Percentiles rank a stretch among this genome's conserved stretches.
phyloP scores from a whole-genome alignment of 1,140 invertebrate genomes.

The Melanaphis sacchari region DNA sequence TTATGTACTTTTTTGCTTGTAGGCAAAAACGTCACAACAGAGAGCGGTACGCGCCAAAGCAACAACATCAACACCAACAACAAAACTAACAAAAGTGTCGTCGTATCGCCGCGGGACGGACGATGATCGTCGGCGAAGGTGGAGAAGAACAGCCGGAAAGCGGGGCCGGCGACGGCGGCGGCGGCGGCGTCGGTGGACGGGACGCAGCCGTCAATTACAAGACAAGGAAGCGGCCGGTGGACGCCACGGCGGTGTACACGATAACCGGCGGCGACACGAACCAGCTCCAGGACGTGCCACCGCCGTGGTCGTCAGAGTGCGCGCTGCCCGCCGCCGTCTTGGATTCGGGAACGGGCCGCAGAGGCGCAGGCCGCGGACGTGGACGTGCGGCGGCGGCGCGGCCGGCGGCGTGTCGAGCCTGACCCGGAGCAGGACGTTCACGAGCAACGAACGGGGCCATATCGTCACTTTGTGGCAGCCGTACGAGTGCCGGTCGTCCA shows the following conservation, averaged over 20 bases:
- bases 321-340: background rate
- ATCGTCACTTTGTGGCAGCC: constrained; percentile 62
- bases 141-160: background rate
- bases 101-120: background rate
- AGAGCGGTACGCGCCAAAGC: background rate
- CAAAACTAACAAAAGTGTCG: background rate
- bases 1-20: background rate
- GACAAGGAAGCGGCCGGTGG: constrained; percentile 36
- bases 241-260: constrained; percentile 28
- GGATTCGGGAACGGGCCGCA: background rate
- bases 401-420: background rate
- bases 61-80: background rate
- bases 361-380: constrained; percentile 33
- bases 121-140: background rate
- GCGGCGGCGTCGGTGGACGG: background rate
- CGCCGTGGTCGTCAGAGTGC: background rate
- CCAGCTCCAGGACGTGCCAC: background rate
- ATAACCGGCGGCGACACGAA: background rate
- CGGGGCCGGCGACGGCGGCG: background rate
- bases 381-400: background rate
- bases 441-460: constrained; percentile 61
- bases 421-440: constrained; percentile 34
- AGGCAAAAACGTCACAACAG: background rate
- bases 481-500: constrained; percentile 61
- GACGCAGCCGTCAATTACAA: constrained; percentile 47